Evolutionary conservation across 2,113 vertebrate genomes (phyloP).

Genomic region (Saimiri boliviensis): DNA sequence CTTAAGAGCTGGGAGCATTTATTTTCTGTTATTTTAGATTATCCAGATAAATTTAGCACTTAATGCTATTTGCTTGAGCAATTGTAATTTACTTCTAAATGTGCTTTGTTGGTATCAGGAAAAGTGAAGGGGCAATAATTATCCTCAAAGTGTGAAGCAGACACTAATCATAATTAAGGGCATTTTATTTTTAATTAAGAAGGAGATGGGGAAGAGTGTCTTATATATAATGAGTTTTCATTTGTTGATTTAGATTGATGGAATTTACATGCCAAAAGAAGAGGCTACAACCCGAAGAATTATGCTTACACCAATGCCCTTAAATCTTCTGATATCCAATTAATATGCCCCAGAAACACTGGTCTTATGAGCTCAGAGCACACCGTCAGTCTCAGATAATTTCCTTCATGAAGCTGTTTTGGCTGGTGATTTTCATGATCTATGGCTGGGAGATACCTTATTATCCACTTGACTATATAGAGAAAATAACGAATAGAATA

Average conservation of each 20-base stretch:
- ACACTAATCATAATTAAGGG: slow-evolving; percentile 12
- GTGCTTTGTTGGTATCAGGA: slow-evolving; percentile 59
- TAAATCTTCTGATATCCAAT: background rate
- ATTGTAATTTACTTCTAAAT: slow-evolving; percentile 58
- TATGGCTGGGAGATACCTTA: background rate
- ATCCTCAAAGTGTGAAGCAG: background rate
- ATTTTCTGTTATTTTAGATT: slow-evolving; percentile 46
- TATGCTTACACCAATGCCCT: background rate
- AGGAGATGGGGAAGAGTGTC: background rate
- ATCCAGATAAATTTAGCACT: slow-evolving; percentile 60
- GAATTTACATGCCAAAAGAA: background rate
- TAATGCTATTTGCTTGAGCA: slow-evolving; percentile 51
- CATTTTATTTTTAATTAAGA: background rate
- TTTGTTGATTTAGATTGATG: slow-evolving; percentile 6
- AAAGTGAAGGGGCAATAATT: slow-evolving; percentile 60
- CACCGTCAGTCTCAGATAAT: background rate
- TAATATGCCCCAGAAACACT: background rate
- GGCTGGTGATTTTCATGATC: background rate
- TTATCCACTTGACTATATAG: background rate
- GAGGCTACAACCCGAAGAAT: background rate
- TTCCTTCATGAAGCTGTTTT: background rate
- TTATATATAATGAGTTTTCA: background rate
- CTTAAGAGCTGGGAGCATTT: slow-evolving; percentile 49
- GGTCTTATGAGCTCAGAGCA: background rate
- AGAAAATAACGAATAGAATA: background rate